phyloP scores from a whole-genome alignment of 2,888 invertebrate genomes.

The Pristionchus exspectatus region DNA sequence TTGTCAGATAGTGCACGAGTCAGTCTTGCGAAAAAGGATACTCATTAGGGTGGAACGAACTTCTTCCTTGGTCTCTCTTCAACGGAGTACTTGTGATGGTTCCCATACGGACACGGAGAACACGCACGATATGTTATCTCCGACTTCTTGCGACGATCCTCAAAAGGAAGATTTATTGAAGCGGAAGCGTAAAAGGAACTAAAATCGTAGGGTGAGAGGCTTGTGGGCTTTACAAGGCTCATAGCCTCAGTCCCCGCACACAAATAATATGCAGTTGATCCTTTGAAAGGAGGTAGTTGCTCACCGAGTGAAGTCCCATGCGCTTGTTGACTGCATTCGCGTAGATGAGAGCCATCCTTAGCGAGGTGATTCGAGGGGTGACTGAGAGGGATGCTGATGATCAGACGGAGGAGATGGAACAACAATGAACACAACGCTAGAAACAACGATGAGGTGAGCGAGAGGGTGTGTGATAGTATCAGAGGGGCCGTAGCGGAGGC shows the following conservation, averaged over 20 bases:
- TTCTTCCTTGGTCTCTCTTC: slow-evolving; percentile 52
- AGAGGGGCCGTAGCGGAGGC: neutral
- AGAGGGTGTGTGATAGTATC: neutral
- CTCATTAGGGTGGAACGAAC: slow-evolving; percentile 9
- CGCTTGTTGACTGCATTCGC: slow-evolving; percentile 66
- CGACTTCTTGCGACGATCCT: slow-evolving; percentile 49
- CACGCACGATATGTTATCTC: slow-evolving; percentile 26
- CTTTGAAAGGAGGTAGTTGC: neutral
- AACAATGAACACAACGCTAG: neutral
- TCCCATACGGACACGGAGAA: slow-evolving; percentile 45
- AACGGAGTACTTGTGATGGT: slow-evolving; percentile 46
- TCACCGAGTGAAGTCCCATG: slow-evolving; percentile 57
- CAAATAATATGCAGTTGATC: no score
- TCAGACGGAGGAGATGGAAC: neutral
- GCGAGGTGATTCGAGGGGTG: neutral
- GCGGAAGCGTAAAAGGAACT: neutral
- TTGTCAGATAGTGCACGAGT: neutral
- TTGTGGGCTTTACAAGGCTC: no score
- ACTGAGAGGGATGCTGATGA: neutral
- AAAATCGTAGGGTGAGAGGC: neutral
- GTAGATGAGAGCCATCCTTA: slow-evolving; percentile 62
- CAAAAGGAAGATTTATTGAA: neutral
- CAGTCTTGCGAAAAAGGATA: neutral
- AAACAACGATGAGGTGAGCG: neutral
- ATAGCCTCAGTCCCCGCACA: no score